phyloP scores from a whole-genome alignment of 2,888 invertebrate genomes.

The Pediacus dermestoides region DNA sequence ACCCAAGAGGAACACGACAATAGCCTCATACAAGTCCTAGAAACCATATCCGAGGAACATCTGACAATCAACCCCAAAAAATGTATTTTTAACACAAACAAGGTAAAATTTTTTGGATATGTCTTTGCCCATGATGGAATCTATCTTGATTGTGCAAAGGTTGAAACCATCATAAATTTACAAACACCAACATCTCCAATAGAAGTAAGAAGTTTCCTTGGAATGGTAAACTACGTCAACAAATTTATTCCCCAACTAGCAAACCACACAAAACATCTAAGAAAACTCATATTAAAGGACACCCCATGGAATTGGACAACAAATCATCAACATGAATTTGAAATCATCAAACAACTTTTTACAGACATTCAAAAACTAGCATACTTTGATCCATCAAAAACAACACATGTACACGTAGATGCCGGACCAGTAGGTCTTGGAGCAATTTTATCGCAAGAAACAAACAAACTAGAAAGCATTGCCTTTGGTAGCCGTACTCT shows the following conservation, averaged over 20 bases:
- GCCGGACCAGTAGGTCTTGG: conserved; percentile 16
- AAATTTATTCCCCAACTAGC: conserved; percentile 21
- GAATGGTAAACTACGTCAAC: conserved; percentile 33
- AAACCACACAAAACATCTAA: conserved; percentile 10
- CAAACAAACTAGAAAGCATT: conserved; percentile 5
- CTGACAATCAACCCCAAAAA: conserved; percentile 35
- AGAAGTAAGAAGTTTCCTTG: conserved; percentile 27
- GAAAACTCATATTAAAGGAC: conserved; percentile 10
- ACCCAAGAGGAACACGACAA: conserved; percentile 33
- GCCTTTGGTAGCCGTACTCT: conserved; percentile 17
- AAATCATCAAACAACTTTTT: conserved; percentile 10
- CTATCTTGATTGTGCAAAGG: conserved; percentile 31
- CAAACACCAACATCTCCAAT: conserved; percentile 24
- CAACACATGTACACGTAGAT: conserved; percentile 14
- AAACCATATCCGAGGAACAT: conserved; percentile 25
- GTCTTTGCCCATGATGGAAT: conserved; percentile 30
- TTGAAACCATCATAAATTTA: conserved; percentile 28
- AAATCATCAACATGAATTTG: conserved; percentile 7
- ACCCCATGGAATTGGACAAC: conserved; percentile 5
- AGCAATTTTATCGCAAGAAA: conserved; percentile 15
- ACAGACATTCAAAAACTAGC: conserved; percentile 9
- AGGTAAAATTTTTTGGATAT: conserved; percentile 35
- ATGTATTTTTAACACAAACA: conserved; percentile 28
- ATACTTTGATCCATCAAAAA: conserved; percentile 13
- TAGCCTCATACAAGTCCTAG: conserved; percentile 29